Evolutionary conservation across 30 jellyfish, hydroid and myxozoan genomes (phyloP).

Genomic region (Pelagia noctiluca): DNA sequence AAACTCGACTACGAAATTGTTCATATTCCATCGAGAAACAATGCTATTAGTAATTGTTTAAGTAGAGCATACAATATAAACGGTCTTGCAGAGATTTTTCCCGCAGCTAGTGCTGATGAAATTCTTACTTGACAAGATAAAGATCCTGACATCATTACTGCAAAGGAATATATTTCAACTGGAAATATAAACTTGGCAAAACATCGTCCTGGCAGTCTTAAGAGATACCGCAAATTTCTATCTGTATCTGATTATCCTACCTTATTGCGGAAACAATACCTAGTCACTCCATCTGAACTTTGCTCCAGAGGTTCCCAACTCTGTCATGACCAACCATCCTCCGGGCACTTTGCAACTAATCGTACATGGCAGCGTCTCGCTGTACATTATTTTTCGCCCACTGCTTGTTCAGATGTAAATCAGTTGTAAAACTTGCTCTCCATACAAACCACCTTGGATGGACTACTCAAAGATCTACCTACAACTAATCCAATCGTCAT

Average conservation of each 20-base stretch:
- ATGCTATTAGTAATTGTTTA: neutral
- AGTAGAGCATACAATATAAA: neutral
- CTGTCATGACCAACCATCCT: neutral
- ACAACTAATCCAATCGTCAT: conserved; percentile 28
- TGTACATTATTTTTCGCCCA: neutral
- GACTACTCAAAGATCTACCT: conserved; percentile 19
- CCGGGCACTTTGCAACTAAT: neutral
- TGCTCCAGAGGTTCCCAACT: neutral
- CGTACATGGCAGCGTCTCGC: conserved; percentile 38
- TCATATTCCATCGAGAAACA: neutral
- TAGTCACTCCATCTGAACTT: conserved; percentile 5
- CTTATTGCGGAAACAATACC: conserved; percentile 8
- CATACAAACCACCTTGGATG: conserved; percentile 7
- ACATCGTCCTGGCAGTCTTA: neutral
- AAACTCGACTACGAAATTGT: neutral
- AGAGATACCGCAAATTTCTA: neutral
- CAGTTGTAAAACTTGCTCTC: conserved; percentile 17
- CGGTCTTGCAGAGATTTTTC: neutral
- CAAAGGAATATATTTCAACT: neutral
- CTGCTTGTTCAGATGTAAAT: neutral
- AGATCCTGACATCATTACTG: neutral
- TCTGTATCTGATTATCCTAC: conserved; percentile 3
- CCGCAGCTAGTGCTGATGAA: neutral
- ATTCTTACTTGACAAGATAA: neutral
- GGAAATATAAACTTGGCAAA: too few relatives aligned